Evolutionary conservation across 2,113 vertebrate species (phyloP).

Genomic region (Menura novaehollandiae): DNA sequence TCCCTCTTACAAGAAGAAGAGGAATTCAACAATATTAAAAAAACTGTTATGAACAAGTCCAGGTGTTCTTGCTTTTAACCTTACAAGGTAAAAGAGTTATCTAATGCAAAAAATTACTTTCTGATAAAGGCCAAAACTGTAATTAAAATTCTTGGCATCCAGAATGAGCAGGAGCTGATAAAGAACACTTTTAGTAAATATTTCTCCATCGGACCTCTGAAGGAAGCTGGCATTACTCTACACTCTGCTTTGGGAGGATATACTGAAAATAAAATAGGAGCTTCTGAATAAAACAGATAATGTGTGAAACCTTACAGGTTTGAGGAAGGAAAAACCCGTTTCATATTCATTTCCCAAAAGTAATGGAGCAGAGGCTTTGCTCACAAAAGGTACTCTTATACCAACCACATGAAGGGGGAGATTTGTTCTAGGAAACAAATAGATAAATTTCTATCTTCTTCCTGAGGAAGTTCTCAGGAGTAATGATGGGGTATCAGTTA

Average conservation of each 20-base stretch:
- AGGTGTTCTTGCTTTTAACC: neutral
- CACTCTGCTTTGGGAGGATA: neutral
- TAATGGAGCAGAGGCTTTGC: neutral
- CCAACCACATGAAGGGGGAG: neutral
- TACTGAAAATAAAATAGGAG: slow-evolving; percentile 7
- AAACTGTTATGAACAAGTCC: neutral
- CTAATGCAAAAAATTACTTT: neutral
- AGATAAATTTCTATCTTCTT: no score
- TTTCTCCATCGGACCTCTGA: neutral
- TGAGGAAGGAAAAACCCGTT: neutral
- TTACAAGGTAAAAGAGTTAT: neutral
- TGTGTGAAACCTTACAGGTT: neutral
- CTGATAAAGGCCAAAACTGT: neutral
- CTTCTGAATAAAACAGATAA: neutral
- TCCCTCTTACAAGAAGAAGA: neutral
- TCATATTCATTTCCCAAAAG: neutral
- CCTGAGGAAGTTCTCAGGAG: neutral
- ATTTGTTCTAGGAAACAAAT: neutral
- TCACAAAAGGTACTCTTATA: neutral
- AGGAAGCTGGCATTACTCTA: neutral
- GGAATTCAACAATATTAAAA: neutral
- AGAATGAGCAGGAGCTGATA: neutral
- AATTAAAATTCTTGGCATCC: slow-evolving; percentile 26
- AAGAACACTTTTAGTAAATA: slow-evolving; percentile 21
- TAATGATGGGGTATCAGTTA: neutral